These are phyloP conservation scores for Proctacanthus coquilletti DNA, from an alignment of 1,140 invertebrate species.

Conservation along the genomic window DNA sequence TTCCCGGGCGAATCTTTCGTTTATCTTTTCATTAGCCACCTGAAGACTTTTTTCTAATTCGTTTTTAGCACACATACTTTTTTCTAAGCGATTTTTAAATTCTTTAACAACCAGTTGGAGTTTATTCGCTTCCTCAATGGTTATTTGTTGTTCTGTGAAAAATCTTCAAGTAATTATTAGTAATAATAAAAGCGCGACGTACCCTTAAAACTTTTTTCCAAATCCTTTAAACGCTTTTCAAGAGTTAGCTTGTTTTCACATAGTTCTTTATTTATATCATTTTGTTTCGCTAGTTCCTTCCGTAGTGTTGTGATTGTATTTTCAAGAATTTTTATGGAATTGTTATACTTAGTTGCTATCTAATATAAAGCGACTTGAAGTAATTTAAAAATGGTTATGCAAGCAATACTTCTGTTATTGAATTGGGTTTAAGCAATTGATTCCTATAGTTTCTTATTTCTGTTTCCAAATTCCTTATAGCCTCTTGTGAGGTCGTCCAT, in stretches of 20 bases:
- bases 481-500: conserved; percentile 11
- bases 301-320: conserved; percentile 9
- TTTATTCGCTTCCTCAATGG: too few relatives aligned
- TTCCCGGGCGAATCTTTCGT: conserved; percentile 8
- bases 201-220: conserved; percentile 3
- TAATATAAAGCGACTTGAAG: conserved; percentile 5
- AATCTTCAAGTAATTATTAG: conserved; percentile 1
- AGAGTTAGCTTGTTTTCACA: conserved; percentile 14
- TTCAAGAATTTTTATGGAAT: conserved; percentile 12
- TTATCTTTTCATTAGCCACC: conserved; percentile 10
- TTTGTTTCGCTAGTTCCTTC: conserved; percentile 12
- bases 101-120: too few relatives aligned
- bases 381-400: conserved; percentile 4
- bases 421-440: conserved; percentile 9
- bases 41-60: conserved; percentile 13
- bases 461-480: conserved; percentile 17
- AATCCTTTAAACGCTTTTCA: conserved; percentile 9
- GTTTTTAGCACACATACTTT: conserved; percentile 6
- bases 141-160: conserved; percentile 4
- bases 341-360: conserved; percentile 11
- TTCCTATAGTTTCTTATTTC: conserved; percentile 17
- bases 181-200: not conserved
- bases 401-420: conserved; percentile 10
- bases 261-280: conserved; percentile 13
- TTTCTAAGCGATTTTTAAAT: not conserved